Evolutionary conservation across 2,888 invertebrate species (phyloP), one percentile per base, ranked within the genome.

Genomic region (Copidosoma aretas): DNA sequence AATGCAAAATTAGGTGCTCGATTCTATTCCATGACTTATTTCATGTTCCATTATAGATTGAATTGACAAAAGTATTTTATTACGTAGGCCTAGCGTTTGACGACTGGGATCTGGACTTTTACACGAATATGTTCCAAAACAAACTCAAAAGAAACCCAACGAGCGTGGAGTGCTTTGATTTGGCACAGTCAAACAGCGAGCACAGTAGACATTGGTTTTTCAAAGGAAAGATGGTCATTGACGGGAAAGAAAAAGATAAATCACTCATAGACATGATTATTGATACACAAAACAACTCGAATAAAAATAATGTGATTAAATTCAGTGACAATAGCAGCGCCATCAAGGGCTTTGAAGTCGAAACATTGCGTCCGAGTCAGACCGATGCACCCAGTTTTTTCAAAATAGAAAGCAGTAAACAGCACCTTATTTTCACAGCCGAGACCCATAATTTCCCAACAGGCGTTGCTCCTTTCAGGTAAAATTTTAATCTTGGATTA

Each of bases 131-230:
- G 68, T 98, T 98, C 85, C 87, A 88, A 70, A 89, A 92, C 72
- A 90, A 92, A 75, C 84, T 97, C 24, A 91, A 92, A 77, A 88
- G 97, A 64, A 94, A 98, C 85, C 98, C 98, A 22, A 98, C 98
- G 0, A 97, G 94, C 80, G 97, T 98, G 0, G 98, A 99, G 83
- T 91, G 97, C 78, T 98, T 98, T 85, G 98, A 98, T 86, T 89
- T 98, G 75, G 98, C 98, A 3, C 98, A 99, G 84, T 96, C 96
- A 41, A 98, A 98, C 83, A 97, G 97, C 84, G 98, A 99, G 83
- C 98, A 99, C 84, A 97, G 97, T 71, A 89, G 98, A 8, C 98
- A 99, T 87, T 98, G 98, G 98, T 98, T 98, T 86, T 98, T 98
- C 85, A 84, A 89, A 86, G 97, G 97, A 0, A 89, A 90, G 79